phyloP scores from a whole-genome alignment of 2,113 vertebrate genomes.

The Mus musculus region DNA sequence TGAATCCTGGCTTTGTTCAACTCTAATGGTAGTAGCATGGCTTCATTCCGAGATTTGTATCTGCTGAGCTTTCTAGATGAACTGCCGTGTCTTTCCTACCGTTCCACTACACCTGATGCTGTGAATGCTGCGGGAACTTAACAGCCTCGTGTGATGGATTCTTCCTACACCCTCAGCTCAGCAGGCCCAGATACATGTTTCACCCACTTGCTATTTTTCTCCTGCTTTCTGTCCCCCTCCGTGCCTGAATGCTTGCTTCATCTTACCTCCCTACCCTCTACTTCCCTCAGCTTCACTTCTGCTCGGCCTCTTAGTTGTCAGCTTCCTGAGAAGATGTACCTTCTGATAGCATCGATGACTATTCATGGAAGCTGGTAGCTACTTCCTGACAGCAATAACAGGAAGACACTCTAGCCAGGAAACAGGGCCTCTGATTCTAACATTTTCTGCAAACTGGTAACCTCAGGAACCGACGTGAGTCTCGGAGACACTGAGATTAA shows the following conservation, averaged over 20 bases:
- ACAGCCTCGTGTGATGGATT: not conserved
- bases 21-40: not conserved
- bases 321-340: not conserved
- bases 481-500: conserved; percentile 22
- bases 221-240: not conserved
- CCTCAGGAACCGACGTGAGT: not conserved
- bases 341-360: not conserved
- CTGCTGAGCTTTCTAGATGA: not conserved
- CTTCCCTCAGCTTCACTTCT: not conserved
- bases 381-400: conserved; percentile 22
- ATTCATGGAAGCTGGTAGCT: not conserved
- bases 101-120: not conserved
- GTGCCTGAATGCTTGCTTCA: not conserved
- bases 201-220: not conserved
- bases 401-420: conserved; percentile 36
- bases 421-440: not conserved
- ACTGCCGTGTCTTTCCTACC: not conserved
- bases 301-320: not conserved
- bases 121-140: not conserved
- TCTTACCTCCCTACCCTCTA: not conserved
- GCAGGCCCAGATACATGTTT: not conserved
- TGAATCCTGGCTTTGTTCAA: not conserved
- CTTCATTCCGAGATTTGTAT: not conserved
- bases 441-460: not conserved
- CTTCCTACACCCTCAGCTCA: not conserved